phyloP scores from a whole-genome alignment of 2,113 vertebrate genomes.

The Ondatra zibethicus region DNA sequence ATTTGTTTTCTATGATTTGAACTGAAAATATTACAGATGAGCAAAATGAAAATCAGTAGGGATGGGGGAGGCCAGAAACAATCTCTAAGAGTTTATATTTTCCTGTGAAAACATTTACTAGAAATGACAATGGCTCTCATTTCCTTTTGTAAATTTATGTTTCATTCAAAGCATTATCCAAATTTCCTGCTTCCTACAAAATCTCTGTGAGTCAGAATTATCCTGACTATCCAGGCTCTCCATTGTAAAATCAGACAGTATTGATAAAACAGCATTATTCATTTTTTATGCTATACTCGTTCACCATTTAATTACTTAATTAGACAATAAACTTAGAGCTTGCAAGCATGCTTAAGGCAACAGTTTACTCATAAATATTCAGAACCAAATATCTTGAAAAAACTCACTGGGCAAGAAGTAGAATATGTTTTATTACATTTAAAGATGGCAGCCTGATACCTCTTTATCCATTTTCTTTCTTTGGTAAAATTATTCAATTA shows the following conservation, averaged over 20 bases:
- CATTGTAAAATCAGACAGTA: background rate
- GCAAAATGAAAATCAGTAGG: conserved; percentile 10
- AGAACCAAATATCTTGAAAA: background rate
- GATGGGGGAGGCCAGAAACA: background rate
- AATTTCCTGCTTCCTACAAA: background rate
- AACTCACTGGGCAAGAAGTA: background rate
- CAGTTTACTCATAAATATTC: background rate
- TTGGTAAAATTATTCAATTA: background rate
- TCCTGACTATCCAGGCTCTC: background rate
- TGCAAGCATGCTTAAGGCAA: background rate
- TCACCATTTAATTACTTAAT: conserved; percentile 5
- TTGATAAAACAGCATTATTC: background rate
- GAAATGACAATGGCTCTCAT: conserved; percentile 50
- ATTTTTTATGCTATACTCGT: background rate
- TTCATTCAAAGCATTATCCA: background rate
- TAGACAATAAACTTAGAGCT: conserved; percentile 1
- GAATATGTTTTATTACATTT: background rate
- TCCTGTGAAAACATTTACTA: background rate
- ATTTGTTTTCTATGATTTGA: background rate
- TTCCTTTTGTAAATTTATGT: conserved; percentile 40
- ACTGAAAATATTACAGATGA: background rate
- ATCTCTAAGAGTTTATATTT: background rate
- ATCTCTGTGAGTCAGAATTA: background rate
- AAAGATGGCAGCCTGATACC: background rate
- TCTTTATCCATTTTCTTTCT: background rate